These are phyloP conservation scores for Cremastinae sp. DNA, from an alignment of 2,888 invertebrate genomes.

Conservation along the genomic window DNA sequence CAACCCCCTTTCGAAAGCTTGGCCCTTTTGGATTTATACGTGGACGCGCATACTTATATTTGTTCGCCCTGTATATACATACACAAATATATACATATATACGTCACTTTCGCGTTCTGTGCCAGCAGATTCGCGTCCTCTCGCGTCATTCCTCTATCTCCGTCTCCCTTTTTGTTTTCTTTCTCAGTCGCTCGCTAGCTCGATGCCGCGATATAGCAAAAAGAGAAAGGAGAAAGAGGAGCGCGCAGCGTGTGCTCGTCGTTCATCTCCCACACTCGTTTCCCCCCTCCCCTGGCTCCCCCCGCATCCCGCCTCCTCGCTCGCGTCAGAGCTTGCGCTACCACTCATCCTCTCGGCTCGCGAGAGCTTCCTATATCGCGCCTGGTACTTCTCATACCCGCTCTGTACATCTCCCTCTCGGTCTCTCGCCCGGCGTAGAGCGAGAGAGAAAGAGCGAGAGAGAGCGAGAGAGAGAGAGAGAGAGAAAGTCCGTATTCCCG, in stretches of 20 bases:
- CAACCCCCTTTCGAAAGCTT: too few species aligned
- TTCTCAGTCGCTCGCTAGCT: not conserved
- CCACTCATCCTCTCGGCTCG: constrained; percentile 61
- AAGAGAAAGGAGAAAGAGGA: constrained; percentile 33
- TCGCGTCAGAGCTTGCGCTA: constrained; percentile 54
- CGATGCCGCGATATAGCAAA: too few species aligned
- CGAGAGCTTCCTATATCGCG: constrained; percentile 56
- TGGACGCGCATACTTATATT: constrained; percentile 5
- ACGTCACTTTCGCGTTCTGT: constrained; percentile 37
- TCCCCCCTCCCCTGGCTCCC: constrained; percentile 52
- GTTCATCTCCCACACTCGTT: constrained; percentile 48
- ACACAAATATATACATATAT: constrained; percentile 37
- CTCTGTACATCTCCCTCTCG: constrained; percentile 28
- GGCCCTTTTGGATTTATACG: constrained; percentile 3
- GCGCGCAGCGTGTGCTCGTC: constrained; percentile 61
- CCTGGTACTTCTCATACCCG: constrained; percentile 55
- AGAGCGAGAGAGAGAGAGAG: constrained; percentile 48
- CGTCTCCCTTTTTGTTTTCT: not conserved
- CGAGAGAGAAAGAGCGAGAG: constrained; percentile 49
- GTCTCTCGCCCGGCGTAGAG: constrained; percentile 52
- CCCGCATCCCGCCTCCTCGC: constrained; percentile 16
- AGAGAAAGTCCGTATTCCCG: constrained; percentile 72
- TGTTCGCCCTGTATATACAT: too few species aligned
- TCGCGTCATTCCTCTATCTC: constrained; percentile 36
- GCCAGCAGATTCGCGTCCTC: constrained; percentile 46